Evolutionary conservation across 2,797 vertebrate genomes (phyloP).

Genomic region (Chelon auratus): DNA sequence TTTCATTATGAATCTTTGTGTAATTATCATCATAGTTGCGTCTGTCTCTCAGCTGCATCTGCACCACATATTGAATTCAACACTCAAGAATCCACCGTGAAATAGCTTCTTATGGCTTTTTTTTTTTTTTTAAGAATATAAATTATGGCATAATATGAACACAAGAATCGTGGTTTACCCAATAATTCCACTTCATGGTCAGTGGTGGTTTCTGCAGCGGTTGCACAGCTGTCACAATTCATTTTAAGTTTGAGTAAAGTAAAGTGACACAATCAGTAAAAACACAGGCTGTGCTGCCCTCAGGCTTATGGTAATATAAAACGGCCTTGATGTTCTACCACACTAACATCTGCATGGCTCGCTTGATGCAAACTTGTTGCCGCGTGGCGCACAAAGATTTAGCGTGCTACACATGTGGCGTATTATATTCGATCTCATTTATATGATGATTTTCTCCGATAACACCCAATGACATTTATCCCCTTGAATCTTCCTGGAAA

Average conservation of each 20-base stretch:
- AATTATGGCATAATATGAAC: slow-evolving; percentile 8
- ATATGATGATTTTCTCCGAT: slow-evolving; percentile 21
- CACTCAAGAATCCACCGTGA: slow-evolving; percentile 2
- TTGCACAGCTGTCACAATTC: slow-evolving; percentile 34
- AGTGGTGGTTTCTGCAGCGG: slow-evolving; percentile 8
- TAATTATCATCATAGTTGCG: background rate
- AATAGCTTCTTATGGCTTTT: background rate
- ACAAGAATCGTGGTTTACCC: slow-evolving; percentile 16
- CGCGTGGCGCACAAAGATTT: background rate
- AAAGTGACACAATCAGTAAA: slow-evolving; percentile 42
- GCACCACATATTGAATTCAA: slow-evolving; percentile 7
- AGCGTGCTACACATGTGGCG: background rate
- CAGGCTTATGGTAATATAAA: slow-evolving; percentile 34
- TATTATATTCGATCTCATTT: background rate
- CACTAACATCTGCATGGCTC: slow-evolving; percentile 31
- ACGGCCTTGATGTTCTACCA: slow-evolving; percentile 39
- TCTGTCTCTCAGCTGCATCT: slow-evolving; percentile 17
- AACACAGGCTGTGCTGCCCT: slow-evolving; percentile 24
- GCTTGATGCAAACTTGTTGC: slow-evolving; percentile 43
- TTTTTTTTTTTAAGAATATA: background rate
- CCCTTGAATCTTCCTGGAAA: slow-evolving; percentile 18
- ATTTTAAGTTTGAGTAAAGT: slow-evolving; percentile 20
- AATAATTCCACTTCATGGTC: slow-evolving; percentile 19
- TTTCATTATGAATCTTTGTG: slow-evolving; percentile 22
- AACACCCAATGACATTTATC: slow-evolving; percentile 29